Conservation (phyloP, 2,797 vertebrate genomes). For the Rhinoraja longicauda region DNA sequence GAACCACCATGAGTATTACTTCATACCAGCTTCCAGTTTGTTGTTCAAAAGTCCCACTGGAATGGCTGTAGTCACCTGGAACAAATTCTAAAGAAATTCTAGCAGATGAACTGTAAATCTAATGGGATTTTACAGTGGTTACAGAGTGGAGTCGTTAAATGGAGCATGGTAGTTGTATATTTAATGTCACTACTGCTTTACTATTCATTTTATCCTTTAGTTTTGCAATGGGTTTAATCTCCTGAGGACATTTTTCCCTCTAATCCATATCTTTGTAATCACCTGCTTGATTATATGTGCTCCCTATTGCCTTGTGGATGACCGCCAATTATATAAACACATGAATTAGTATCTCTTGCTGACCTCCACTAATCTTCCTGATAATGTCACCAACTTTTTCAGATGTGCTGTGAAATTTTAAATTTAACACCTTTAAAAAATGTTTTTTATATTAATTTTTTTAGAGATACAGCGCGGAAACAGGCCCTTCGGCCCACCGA, state of each 20-base stretch:
- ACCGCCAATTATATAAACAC: too few species aligned
- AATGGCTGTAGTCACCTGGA: background rate
- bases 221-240: background rate
- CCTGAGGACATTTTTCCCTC: background rate
- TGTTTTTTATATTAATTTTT: too few species aligned
- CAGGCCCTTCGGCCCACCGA: too few species aligned
- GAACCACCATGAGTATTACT: background rate
- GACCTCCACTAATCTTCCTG: too few species aligned
- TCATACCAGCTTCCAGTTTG: background rate
- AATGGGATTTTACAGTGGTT: conserved; percentile 8
- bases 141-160: conserved; percentile 1
- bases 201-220: background rate
- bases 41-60: background rate
- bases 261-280: background rate
- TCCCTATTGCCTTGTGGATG: too few species aligned
- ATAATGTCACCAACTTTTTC: too few species aligned
- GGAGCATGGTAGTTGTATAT: background rate
- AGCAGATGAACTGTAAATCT: conserved; percentile 27
- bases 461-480: too few species aligned
- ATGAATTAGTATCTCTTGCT: too few species aligned
- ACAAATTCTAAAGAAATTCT: conserved; percentile 29
- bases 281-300: background rate
- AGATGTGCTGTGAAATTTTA: too few species aligned
- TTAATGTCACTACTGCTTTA: conserved; percentile 1
- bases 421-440: too few species aligned